Percentiles rank a stretch among this genome's conserved stretches.
phyloP scores from a whole-genome alignment of 2,113 vertebrate species.

The Pteruthius melanotis region DNA sequence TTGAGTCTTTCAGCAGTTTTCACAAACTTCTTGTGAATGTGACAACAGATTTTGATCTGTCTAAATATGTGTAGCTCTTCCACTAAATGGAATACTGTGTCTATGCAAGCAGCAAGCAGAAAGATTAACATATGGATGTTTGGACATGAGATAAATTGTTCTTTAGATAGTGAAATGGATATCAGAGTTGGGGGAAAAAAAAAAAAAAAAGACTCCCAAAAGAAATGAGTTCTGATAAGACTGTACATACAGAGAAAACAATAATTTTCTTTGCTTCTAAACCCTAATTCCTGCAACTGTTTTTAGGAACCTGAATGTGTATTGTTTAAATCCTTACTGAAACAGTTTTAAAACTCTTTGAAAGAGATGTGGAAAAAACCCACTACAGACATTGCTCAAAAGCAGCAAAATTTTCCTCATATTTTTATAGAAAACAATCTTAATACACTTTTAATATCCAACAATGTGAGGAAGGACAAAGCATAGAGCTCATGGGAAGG shows the following conservation, averaged over 20 bases:
- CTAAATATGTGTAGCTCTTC: background rate
- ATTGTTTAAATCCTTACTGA: background rate
- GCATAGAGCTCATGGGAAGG: background rate
- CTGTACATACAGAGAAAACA: slow-evolving; percentile 10
- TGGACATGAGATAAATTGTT: background rate
- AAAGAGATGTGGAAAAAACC: background rate
- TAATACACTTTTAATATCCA: background rate
- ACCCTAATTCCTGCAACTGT: background rate
- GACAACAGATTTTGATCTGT: background rate
- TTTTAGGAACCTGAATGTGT: background rate
- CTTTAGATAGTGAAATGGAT: slow-evolving; percentile 43
- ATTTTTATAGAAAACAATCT: background rate
- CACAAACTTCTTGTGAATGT: background rate
- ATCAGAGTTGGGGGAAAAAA: background rate
- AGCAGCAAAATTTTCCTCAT: background rate
- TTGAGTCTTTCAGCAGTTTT: background rate
- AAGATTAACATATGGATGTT: background rate
- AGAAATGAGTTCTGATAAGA: background rate
- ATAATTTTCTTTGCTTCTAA: background rate
- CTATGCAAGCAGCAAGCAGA: slow-evolving; percentile 6
- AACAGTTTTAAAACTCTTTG: background rate
- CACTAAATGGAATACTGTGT: background rate
- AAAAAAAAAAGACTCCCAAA: background rate
- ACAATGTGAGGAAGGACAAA: background rate
- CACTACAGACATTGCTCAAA: background rate